Evolutionary conservation across 2,113 vertebrate genomes (phyloP).

Genomic region (Gymnocephalus cernua): DNA sequence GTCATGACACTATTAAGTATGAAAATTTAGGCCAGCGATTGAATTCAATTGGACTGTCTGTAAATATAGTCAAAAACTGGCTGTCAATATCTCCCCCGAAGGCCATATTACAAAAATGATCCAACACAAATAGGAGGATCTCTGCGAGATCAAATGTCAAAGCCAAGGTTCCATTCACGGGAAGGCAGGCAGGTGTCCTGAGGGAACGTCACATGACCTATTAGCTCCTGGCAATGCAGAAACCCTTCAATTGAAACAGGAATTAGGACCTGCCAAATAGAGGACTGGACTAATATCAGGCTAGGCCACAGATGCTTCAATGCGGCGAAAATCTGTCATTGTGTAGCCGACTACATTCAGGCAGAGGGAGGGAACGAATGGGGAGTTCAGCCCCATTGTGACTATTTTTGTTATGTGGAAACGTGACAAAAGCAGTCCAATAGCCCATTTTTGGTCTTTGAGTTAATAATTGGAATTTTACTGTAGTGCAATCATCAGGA

Average conservation of each 20-base stretch:
- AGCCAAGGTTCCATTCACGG: neutral
- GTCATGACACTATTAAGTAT: slow-evolving; percentile 45
- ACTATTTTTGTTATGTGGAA: neutral
- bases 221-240: slow-evolving; percentile 47
- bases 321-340: slow-evolving; percentile 43
- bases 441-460: no score
- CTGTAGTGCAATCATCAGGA: no score
- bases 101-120: slow-evolving; percentile 22
- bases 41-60: slow-evolving; percentile 31
- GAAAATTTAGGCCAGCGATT: slow-evolving; percentile 36
- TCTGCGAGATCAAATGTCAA: slow-evolving; percentile 53
- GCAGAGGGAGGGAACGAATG: neutral
- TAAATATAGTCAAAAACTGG: slow-evolving; percentile 37
- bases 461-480: neutral
- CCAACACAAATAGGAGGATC: slow-evolving; percentile 39
- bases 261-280: slow-evolving; percentile 60
- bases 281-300: slow-evolving; percentile 57
- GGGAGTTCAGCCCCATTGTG: neutral
- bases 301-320: slow-evolving; percentile 30
- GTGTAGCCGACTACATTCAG: slow-evolving; percentile 30
- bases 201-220: slow-evolving; percentile 35
- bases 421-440: neutral
- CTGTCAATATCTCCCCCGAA: slow-evolving; percentile 10
- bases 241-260: slow-evolving; percentile 58
- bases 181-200: slow-evolving; percentile 40